Evolutionary conservation across 30 jellyfish, hydroid and myxozoan genomes (phyloP).

Genomic region (Cassiopea andromeda): DNA sequence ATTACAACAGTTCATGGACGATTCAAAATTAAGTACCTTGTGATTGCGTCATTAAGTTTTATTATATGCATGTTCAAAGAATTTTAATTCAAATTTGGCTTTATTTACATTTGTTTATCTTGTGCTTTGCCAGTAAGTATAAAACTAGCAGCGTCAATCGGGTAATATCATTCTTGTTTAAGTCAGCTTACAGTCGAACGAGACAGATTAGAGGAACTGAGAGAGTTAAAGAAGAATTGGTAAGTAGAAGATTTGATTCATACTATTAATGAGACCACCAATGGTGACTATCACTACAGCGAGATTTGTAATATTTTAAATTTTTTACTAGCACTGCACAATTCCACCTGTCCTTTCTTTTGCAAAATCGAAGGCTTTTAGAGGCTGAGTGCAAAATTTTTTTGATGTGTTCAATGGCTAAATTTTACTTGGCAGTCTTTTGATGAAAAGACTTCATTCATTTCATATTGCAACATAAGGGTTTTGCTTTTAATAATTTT

Average conservation of each 20-base stretch:
- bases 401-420: too few relatives aligned
- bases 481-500: too few relatives aligned
- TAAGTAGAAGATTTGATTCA: neutral
- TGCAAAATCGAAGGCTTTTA: too few relatives aligned
- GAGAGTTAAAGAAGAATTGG: neutral
- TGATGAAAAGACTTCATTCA: too few relatives aligned
- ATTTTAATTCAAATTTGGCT: conserved; percentile 17
- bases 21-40: conserved; percentile 33
- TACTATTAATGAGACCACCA: neutral
- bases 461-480: too few relatives aligned
- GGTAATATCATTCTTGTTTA: neutral
- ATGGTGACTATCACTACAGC: neutral
- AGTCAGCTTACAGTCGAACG: neutral
- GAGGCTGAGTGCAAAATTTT: too few relatives aligned
- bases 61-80: conserved; percentile 11
- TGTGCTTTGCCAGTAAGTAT: neutral
- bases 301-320: neutral
- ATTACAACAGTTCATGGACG: conserved; percentile 37
- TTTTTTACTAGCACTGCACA: neutral
- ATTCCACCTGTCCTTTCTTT: neutral
- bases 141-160: neutral
- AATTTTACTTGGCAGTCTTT: too few relatives aligned
- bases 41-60: conserved; percentile 51
- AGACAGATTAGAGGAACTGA: neutral
- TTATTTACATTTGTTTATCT: neutral